Base-by-base conservation (phyloP, 2,888 invertebrate genomes). In the Stenodera caucasica region DNA sequence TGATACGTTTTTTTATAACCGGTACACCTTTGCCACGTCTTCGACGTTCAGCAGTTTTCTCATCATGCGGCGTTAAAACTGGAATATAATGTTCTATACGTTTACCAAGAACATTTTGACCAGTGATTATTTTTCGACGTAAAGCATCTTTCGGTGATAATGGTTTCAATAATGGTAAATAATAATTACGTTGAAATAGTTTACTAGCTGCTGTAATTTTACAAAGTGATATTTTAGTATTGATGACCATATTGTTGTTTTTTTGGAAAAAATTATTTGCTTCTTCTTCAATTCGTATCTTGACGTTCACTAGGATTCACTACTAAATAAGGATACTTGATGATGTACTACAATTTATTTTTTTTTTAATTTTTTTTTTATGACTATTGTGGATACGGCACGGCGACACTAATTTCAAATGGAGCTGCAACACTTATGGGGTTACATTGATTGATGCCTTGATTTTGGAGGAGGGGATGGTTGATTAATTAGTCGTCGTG, bases 101-200 rank as follows among this genome's bases (percentile, higher is more conserved):
- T 37, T 65, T 64, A 30, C 78, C 78, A 40, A 88, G 84, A 49
- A 90, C 89, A 67, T 90, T 82, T 53, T 90, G 90, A 66, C 90
- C 90, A 2, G 90, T 88, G 75, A 90, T 91, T 63, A 89, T 86
- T 81, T 91, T 91, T 78, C 90, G 87, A 67, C 91, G 84, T 74
- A 89, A 88, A 0, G 91, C 92, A 75, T 91, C 91, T 12, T 90
- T 90, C 21, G 91, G 90, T 58, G 91, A 90, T 62, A 91, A 89
- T 2, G 91, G 91, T 50, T 90, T 90, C 64, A 92, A 82, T 49
- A 92, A 83, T 40, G 92, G 92, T 74, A 91, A 90, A 77, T 92
- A 92, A 79, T 91, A 90, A 53, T 91, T 90, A 75, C 90, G 89
- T 58, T 91, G 91, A 73, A 92, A 85, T 72, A 90, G 89, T 70